Evolutionary conservation across 1,140 invertebrate species (phyloP).

Genomic region (Aphis craccivora): DNA sequence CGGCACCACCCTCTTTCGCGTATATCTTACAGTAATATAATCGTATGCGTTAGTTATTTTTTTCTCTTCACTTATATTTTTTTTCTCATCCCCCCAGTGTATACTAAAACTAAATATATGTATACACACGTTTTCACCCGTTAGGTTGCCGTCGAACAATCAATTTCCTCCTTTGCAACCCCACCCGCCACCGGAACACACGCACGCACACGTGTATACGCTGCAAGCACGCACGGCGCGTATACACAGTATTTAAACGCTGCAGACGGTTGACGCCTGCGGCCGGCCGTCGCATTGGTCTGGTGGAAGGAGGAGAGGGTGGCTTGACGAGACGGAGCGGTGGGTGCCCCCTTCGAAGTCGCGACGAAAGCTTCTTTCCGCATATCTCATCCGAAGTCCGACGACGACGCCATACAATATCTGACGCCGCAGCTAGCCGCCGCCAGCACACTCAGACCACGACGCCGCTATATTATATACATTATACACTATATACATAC

Average conservation of each 20-base stretch:
- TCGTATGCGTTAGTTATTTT: neutral
- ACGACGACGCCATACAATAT: constrained; percentile 35
- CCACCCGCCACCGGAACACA: neutral
- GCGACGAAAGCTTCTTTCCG: constrained; percentile 52
- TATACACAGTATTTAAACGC: constrained; percentile 29
- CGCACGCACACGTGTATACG: neutral
- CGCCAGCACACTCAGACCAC: constrained; percentile 20
- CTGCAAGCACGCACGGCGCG: neutral
- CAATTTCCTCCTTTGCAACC: constrained; percentile 18
- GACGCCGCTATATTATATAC: neutral
- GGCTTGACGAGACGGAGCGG: neutral
- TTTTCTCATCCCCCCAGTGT: neutral
- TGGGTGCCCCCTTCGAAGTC: constrained; percentile 7
- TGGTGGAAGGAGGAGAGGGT: neutral
- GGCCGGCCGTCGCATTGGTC: neutral
- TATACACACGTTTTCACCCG: neutral
- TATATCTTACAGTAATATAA: neutral
- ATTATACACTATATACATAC: neutral
- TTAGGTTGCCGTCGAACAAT: constrained; percentile 43
- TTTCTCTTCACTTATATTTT: neutral
- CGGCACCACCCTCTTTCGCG: neutral
- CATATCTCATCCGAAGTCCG: constrained; percentile 40
- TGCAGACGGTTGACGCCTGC: constrained; percentile 46
- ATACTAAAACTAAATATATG: neutral
- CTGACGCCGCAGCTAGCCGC: constrained; percentile 31